A percentile compares a stretch with the other conserved stretches of the same genome.
Conservation (phyloP, 2,888 invertebrate species). For the Athrips mouffetella region DNA sequence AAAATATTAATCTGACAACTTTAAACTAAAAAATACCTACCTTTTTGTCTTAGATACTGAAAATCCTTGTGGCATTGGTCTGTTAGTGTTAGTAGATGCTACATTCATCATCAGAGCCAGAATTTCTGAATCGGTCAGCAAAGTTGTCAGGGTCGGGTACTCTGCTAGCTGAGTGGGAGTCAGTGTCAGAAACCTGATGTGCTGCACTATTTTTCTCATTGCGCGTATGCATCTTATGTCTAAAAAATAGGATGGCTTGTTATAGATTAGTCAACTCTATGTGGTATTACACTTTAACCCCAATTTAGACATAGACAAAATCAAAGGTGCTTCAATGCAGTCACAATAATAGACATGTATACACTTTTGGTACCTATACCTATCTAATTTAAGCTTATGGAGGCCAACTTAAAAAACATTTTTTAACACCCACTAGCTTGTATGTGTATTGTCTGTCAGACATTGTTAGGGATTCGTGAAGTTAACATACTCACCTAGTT, state of each 20-base stretch:
- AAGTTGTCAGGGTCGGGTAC: background rate
- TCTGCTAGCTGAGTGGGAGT: constrained; percentile 9
- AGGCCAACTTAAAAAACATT: too few species aligned
- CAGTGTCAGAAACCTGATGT: constrained; percentile 11
- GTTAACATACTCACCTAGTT: background rate
- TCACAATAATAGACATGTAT: too few species aligned
- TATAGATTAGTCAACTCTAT: background rate
- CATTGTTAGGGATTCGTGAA: background rate
- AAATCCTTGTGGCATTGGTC: constrained; percentile 12
- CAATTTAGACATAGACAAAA: too few species aligned
- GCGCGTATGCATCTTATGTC: background rate
- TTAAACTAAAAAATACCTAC: background rate
- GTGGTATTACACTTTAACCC: too few species aligned
- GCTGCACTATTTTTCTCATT: background rate
- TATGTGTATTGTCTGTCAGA: too few species aligned
- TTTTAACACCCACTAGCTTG: too few species aligned
- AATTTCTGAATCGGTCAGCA: constrained; percentile 17
- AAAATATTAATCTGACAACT: background rate
- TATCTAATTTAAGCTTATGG: too few species aligned
- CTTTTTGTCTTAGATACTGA: constrained; percentile 2
- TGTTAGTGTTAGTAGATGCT: constrained; percentile 39
- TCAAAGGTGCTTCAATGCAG: too few species aligned
- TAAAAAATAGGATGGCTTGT: too few species aligned
- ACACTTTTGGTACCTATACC: too few species aligned
- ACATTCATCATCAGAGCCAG: constrained; percentile 48